phyloP scores from a whole-genome alignment of 2,888 invertebrate species.

The Griposia aprilina region DNA sequence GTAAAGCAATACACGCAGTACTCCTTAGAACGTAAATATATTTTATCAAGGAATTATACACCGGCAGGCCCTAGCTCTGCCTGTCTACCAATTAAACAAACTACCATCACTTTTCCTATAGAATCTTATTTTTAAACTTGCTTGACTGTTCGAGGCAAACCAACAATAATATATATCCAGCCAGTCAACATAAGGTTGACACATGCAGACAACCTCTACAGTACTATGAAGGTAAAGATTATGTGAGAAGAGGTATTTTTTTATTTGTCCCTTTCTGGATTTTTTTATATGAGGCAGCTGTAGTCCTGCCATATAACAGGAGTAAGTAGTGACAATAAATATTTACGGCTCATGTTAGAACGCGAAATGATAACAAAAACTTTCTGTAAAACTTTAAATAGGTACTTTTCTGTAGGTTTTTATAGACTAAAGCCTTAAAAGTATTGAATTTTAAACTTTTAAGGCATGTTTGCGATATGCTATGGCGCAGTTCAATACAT shows the following conservation, averaged over 20 bases:
- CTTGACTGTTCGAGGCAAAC: no score
- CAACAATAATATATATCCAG: no score
- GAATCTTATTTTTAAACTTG: no score
- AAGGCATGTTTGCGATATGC: constrained; percentile 17
- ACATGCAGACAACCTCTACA: no score
- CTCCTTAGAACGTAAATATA: no score
- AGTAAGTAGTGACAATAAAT: neutral
- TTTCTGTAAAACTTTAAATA: neutral
- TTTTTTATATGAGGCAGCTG: neutral
- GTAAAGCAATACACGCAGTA: no score
- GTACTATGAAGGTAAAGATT: neutral
- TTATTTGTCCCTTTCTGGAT: neutral
- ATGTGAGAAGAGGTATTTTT: neutral
- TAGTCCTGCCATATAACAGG: neutral
- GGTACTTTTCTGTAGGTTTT: neutral
- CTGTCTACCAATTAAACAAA: no score
- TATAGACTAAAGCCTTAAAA: neutral
- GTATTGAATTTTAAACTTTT: constrained; percentile 37
- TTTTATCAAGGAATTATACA: no score
- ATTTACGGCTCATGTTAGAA: neutral
- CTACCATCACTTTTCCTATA: no score
- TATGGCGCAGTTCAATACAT: neutral
- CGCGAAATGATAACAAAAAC: neutral
- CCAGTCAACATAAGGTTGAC: no score
- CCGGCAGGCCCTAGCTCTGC: no score